Conservation (phyloP, 2,888 invertebrate genomes). For the Mayetiola destructor region DNA sequence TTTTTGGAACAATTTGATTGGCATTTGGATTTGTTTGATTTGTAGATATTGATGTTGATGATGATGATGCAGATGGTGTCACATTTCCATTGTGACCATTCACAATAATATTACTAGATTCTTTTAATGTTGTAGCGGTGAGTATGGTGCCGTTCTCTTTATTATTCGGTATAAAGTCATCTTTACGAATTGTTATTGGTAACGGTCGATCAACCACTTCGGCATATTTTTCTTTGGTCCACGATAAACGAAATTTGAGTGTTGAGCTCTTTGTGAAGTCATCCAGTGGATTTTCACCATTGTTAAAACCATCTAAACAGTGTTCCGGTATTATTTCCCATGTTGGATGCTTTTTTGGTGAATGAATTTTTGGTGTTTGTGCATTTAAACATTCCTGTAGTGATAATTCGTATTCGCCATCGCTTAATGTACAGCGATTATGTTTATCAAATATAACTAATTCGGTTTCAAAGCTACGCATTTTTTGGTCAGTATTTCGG, state of each 20-base stretch:
- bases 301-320: conserved; percentile 26
- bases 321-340: conserved; percentile 49
- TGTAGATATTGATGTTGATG: background rate
- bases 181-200: conserved; percentile 8
- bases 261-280: conserved; percentile 66
- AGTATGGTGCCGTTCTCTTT: conserved; percentile 1
- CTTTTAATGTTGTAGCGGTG: background rate
- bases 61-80: background rate
- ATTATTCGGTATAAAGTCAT: conserved; percentile 3
- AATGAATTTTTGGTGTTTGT: conserved; percentile 35
- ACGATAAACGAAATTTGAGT: conserved; percentile 69
- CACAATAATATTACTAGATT: background rate
- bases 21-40: background rate
- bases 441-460: conserved; percentile 81
- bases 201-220: conserved; percentile 13
- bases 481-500: background rate
- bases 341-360: conserved; percentile 56
- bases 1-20: background rate
- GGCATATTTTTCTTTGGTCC: conserved; percentile 50
- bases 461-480: conserved; percentile 41
- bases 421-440: conserved; percentile 68
- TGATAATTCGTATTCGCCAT: conserved; percentile 81
- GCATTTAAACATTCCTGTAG: conserved; percentile 51
- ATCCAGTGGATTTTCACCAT: conserved; percentile 46
- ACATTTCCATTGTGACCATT: background rate